Evolutionary conservation across 2,113 vertebrate species (phyloP).

Genomic region (Pygoscelis adeliae): DNA sequence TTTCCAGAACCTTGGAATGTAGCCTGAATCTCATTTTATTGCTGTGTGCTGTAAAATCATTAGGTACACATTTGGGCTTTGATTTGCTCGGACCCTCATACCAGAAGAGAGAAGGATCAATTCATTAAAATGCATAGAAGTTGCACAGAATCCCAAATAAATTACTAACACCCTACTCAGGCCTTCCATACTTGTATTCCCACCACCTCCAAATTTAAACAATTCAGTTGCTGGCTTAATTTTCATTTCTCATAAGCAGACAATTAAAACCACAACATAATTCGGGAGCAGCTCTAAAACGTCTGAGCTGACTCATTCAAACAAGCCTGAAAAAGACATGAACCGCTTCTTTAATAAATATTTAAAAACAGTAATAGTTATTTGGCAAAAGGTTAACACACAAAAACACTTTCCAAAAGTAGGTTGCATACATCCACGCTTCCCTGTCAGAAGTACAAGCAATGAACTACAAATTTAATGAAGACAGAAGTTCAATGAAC

Average conservation of each 20-base stretch:
- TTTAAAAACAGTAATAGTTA: not conserved
- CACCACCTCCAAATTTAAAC: not conserved
- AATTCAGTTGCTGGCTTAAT: not conserved
- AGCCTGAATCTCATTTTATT: not conserved
- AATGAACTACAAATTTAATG: not conserved
- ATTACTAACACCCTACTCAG: not conserved
- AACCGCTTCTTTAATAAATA: not conserved
- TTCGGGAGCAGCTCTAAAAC: not conserved
- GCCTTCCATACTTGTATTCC: not conserved
- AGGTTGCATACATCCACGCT: not conserved
- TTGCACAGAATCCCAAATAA: not conserved
- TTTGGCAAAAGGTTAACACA: not conserved
- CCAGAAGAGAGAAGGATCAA: not conserved
- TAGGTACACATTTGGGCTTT: not conserved
- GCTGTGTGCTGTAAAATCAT: not conserved
- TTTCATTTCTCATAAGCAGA: not conserved
- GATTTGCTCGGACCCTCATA: not conserved
- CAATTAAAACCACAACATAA: not conserved
- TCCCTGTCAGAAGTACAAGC: not conserved
- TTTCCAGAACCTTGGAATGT: not conserved
- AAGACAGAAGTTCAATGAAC: not conserved
- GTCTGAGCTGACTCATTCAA: conserved; percentile 2
- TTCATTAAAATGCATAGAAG: not conserved
- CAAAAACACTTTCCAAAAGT: not conserved
- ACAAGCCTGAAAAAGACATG: not conserved